phyloP scores from a whole-genome alignment of 2,113 vertebrate genomes.

The Vulpes ferrilata region DNA sequence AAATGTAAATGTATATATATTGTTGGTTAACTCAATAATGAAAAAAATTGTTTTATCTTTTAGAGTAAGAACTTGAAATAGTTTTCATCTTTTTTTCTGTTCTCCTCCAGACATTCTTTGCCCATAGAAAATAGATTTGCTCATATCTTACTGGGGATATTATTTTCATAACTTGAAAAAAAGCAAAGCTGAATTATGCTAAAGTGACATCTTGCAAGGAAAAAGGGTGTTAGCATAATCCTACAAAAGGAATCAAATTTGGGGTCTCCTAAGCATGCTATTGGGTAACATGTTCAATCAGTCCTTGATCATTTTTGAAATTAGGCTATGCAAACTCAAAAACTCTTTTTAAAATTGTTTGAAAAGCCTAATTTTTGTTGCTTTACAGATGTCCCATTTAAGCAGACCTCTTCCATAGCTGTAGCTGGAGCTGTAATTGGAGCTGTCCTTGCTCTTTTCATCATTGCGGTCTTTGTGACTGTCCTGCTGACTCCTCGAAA shows the following conservation, averaged over 20 bases:
- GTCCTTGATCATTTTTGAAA: constrained; percentile 36
- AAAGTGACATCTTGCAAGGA: not conserved
- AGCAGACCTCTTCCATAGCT: constrained; percentile 93
- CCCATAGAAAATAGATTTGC: not conserved
- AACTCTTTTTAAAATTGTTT: constrained; percentile 47
- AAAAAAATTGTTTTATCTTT: not conserved
- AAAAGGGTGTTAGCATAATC: not conserved
- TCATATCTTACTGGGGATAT: not conserved
- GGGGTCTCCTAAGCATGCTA: not conserved
- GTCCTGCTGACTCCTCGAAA: constrained; percentile 93
- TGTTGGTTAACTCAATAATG: not conserved
- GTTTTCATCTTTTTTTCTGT: not conserved
- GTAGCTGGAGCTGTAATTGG: constrained; percentile 96
- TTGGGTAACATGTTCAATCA: not conserved
- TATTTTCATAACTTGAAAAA: constrained; percentile 30
- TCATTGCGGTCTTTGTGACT: constrained; percentile 94
- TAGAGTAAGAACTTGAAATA: constrained; percentile 47
- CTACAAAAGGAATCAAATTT: not conserved
- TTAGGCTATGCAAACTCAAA: not conserved
- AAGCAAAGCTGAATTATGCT: not conserved
- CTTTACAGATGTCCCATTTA: constrained; percentile 89
- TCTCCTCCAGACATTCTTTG: not conserved
- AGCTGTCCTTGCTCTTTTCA: constrained; percentile 95
- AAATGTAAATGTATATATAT: constrained; percentile 36
- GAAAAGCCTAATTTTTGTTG: constrained; percentile 82